Conservation (phyloP, 2,113 vertebrate species). For the Colinus virginianus region DNA sequence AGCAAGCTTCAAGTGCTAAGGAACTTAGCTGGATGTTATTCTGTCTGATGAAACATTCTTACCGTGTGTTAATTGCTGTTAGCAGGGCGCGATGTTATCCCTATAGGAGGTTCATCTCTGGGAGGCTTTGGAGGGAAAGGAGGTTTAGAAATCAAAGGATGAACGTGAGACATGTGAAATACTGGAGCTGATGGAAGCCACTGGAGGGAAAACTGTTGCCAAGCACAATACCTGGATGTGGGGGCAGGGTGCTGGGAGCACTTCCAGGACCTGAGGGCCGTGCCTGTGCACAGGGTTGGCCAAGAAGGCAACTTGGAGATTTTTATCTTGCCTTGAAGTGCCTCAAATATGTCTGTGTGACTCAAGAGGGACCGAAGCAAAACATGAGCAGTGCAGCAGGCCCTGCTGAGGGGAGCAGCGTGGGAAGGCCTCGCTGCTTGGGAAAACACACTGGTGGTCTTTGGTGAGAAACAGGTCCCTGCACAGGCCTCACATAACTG, state of each 20-base stretch:
- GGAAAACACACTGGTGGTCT: background rate
- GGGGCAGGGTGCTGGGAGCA: conserved; percentile 11
- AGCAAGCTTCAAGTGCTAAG: background rate
- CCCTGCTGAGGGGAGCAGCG: background rate
- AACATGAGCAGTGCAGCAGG: background rate
- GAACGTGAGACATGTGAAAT: background rate
- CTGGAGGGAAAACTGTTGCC: conserved; percentile 35
- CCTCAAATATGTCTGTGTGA: background rate
- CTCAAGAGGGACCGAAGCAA: background rate
- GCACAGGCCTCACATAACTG: background rate
- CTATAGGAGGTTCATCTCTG: conserved; percentile 7
- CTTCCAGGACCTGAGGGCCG: background rate
- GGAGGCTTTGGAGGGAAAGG: conserved; percentile 20
- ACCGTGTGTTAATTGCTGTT: conserved; percentile 49
- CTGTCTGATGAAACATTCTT: conserved; percentile 24
- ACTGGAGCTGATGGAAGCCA: background rate
- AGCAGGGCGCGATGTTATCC: conserved; percentile 45
- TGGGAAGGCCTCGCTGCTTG: background rate
- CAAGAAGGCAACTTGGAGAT: background rate
- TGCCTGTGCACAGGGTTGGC: background rate
- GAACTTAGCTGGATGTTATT: conserved; percentile 24
- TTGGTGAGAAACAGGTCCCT: background rate
- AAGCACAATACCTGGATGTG: conserved; percentile 29
- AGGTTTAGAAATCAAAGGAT: background rate
- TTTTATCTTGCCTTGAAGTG: background rate